phyloP scores from a whole-genome alignment of 2,888 invertebrate species.

The Sarcophaga variegata region DNA sequence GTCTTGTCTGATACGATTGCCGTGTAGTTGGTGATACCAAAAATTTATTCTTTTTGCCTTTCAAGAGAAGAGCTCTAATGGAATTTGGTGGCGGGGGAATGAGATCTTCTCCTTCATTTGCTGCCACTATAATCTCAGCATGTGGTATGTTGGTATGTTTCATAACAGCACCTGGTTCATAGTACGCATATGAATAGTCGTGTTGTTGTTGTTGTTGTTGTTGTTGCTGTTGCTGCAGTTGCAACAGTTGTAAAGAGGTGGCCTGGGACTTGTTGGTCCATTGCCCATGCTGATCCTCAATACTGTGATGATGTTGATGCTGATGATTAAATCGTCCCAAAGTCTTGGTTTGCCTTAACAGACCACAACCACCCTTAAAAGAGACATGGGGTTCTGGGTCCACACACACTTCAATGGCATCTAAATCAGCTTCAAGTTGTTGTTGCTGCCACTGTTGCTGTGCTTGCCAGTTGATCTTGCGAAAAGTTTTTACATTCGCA shows the following conservation, averaged over 20 bases:
- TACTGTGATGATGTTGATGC: slow-evolving; percentile 58
- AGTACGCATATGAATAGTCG: slow-evolving; percentile 93
- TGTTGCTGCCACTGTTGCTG: slow-evolving; percentile 50
- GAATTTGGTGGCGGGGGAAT: slow-evolving; percentile 80
- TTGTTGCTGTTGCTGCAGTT: slow-evolving; percentile 75
- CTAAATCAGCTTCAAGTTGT: slow-evolving; percentile 76
- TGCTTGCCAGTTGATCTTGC: slow-evolving; percentile 53
- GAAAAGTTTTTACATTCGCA: slow-evolving; percentile 57
- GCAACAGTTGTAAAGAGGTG: slow-evolving; percentile 72
- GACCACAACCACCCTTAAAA: slow-evolving; percentile 41
- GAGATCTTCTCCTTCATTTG: slow-evolving; percentile 63
- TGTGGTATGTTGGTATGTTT: slow-evolving; percentile 83
- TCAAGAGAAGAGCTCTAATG: slow-evolving; percentile 80
- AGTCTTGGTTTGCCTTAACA: slow-evolving; percentile 69
- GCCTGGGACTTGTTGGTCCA: slow-evolving; percentile 72
- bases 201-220: slow-evolving; percentile 81
- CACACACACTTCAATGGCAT: slow-evolving; percentile 81
- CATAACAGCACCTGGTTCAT: slow-evolving; percentile 87
- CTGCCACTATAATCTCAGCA: slow-evolving; percentile 69
- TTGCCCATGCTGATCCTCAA: slow-evolving; percentile 58
- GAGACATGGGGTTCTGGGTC: slow-evolving; percentile 75
- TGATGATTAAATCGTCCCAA: slow-evolving; percentile 64
- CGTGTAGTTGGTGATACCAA: slow-evolving; percentile 78
- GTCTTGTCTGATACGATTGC: slow-evolving; percentile 80
- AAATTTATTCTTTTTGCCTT: slow-evolving; percentile 80